Base-by-base conservation (phyloP, 1,140 invertebrate genomes). In the Ylistrum balloti region DNA sequence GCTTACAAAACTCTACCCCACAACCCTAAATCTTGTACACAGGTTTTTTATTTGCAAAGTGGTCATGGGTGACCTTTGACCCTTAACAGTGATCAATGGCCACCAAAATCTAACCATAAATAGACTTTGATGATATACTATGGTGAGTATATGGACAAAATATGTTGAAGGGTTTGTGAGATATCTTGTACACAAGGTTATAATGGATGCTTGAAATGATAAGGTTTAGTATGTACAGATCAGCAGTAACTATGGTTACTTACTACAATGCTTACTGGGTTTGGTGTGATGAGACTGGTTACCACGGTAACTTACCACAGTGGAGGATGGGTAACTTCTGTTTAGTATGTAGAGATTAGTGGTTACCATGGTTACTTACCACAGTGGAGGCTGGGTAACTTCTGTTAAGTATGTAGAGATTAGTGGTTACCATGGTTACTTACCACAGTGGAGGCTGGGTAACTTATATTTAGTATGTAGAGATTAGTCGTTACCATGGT, bases 321-420 rank as follows among this genome's bases (percentile, higher is more conserved):
- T 88, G 34, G 90, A 86, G 32, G 93, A 90, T 28, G 95, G 92
- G 85, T 91, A 90, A 38, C 92, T 87, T 1, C 95, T 86, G 88
- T 95, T 94, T 15, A 94, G 95, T 35, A 95, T 92, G 88, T 95
- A 95, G 11, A 95, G 91, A 86, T 94, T 95, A 35, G 94, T 94
- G n/a, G 95, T 95, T 41, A 95, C 90, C 87, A 95, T 88, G 28
- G 15, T 38, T 15, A 91, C 92, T 34, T 86, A 94, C 94, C 91
- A 93, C 93, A 48, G 93, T 88, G 33, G 90, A 88, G 32, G 93
- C 90, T 28, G 95, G 92, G 85, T 91, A 91, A 38, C 92, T 87
- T 1, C 95, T 88, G 88, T 95, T 94, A 15, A 94, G 95, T 35
- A 95, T 92, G 88, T 95, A 95, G 9, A 95, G 92, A 74, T 95